phyloP scores from a whole-genome alignment of 2,797 vertebrate genomes.

The Sebastes steindachneri region DNA sequence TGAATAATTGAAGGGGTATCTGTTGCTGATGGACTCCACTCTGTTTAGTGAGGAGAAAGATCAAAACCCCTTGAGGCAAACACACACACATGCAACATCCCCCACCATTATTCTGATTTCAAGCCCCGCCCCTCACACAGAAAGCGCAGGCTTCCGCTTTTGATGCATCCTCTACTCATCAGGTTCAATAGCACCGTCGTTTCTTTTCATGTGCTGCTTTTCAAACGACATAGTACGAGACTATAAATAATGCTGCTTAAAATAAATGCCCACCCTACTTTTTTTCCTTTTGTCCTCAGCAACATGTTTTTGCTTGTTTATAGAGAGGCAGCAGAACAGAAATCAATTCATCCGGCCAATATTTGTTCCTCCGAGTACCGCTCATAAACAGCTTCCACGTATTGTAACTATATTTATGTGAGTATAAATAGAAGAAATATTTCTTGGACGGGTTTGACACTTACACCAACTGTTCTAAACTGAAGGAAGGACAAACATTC shows the following conservation, averaged over 20 bases:
- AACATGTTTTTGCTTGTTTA: constrained; percentile 36
- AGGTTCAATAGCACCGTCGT: constrained; percentile 8
- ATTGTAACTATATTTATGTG: constrained; percentile 20
- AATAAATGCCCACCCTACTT: constrained; percentile 38
- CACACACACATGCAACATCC: neutral
- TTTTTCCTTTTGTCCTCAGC: constrained; percentile 42
- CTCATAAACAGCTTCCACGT: constrained; percentile 12
- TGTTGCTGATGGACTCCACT: constrained; percentile 70
- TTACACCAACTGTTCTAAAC: constrained; percentile 2
- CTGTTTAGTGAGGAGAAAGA: constrained; percentile 57
- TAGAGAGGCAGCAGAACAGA: constrained; percentile 8
- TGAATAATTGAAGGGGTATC: constrained; percentile 76
- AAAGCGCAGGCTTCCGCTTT: neutral
- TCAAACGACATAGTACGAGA: constrained; percentile 26
- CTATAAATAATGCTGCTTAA: constrained; percentile 64
- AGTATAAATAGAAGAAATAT: constrained; percentile 26
- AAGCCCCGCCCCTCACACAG: neutral
- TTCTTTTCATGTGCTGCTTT: constrained; percentile 40
- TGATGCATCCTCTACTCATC: constrained; percentile 18
- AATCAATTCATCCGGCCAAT: constrained; percentile 37
- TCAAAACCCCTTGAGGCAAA: constrained; percentile 53
- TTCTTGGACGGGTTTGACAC: constrained; percentile 23
- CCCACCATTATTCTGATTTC: neutral
- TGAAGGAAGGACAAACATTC: neutral
- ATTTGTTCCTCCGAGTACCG: constrained; percentile 11